phyloP scores from a whole-genome alignment of 1,140 invertebrate species.

The Babylonia areolata region DNA sequence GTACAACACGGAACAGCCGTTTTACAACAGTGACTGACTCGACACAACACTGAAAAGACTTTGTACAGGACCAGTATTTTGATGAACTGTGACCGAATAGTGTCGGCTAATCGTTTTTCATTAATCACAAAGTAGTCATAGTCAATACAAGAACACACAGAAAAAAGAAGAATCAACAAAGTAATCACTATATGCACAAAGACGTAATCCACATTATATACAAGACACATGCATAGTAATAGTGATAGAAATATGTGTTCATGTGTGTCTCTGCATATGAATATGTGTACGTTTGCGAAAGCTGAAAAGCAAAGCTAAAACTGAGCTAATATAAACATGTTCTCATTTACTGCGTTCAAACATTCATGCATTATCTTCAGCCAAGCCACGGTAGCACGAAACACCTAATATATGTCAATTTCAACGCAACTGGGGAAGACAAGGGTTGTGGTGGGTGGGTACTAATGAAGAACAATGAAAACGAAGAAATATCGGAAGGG shows the following conservation, averaged over 20 bases:
- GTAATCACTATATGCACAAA: not conserved
- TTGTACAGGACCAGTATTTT: slow-evolving; percentile 33
- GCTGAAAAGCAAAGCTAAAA: too few species aligned
- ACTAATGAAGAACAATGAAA: too few species aligned
- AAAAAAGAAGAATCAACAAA: not conserved
- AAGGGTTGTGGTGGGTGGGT: too few species aligned
- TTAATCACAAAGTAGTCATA: slow-evolving; percentile 4
- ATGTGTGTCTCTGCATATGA: not conserved
- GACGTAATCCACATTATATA: not conserved
- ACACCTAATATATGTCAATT: too few species aligned
- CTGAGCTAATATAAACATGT: too few species aligned
- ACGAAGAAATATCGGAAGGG: too few species aligned
- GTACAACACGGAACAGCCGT: not conserved
- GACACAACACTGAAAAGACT: not conserved
- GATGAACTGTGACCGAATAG: slow-evolving; percentile 31
- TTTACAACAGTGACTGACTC: not conserved
- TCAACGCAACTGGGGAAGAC: too few species aligned
- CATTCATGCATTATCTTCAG: too few species aligned
- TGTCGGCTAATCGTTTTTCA: slow-evolving; percentile 15
- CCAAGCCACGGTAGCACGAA: too few species aligned
- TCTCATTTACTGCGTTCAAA: too few species aligned
- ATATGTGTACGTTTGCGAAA: not conserved
- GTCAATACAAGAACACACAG: not conserved
- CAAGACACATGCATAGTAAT: slow-evolving; percentile 29
- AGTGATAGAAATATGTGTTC: slow-evolving; percentile 8